Evolutionary conservation across 2,797 vertebrate genomes (phyloP), one percentile per base, ranked within the genome.

Genomic region (Eurystomus glaucurus): DNA sequence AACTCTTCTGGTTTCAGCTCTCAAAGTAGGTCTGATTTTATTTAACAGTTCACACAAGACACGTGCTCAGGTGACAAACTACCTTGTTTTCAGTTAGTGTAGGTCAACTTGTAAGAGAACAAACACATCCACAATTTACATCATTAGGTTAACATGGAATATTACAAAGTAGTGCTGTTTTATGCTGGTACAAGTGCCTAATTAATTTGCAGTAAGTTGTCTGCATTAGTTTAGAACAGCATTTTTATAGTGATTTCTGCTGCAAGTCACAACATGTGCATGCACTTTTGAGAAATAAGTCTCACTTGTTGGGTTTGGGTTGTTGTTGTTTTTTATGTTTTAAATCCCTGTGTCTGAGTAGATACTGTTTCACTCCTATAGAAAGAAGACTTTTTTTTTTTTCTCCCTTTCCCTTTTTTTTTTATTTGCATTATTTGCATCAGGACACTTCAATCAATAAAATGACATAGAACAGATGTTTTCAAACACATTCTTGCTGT

Each of bases 11-110:
- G 35, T 84, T 95, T 84, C 75, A 82, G 60, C 62, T 58, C 54
- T 37, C 29, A 85, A 91, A 94, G 51, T 35, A 70, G 78, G 20
- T 58, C 62, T 88, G 80, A 77, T 92, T 95, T 93, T 81, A 85
- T 86, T 77, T 92, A 92, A 64, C 22, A 41, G 41, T 90, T 90
- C 65, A 85, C 80, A 55, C 25, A 69, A 66, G 48, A 94, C 54
- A 72, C 11, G 4, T 37, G 46, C 35, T 85, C 2, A 5, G 15
- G 35, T 85, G 72, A 93, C 33, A 81, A 84, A 80, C 48, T 68
- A 23, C 57, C 43, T 94, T 92, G 43, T 82, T 92, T 94, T 85
- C 58, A 33, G 60, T 83, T 70, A 60, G 33, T 55, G 13, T 62
- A 72, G 64, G 26, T 39, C 3, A 1, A 25, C 23, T 64, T 80